These are phyloP conservation scores for Berghia stephanieae DNA, from an alignment of 1,140 invertebrate species.

Conservation along the genomic window DNA sequence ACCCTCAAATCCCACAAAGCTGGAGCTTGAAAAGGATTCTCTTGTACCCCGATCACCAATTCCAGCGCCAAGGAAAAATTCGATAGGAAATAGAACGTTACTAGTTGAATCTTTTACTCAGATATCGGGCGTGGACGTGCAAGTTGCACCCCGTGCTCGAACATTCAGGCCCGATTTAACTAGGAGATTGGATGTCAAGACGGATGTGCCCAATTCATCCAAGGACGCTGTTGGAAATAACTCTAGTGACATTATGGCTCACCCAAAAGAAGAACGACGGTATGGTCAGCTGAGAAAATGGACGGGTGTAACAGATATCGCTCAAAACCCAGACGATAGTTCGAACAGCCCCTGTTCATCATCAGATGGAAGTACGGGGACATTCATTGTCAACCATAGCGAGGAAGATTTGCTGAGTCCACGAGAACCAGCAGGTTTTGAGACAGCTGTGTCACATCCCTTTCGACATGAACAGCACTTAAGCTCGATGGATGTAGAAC, in stretches of 20 bases:
- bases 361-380: conserved; percentile 50
- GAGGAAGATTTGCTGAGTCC: conserved; percentile 40
- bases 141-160: too few species aligned
- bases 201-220: too few species aligned
- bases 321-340: conserved; percentile 22
- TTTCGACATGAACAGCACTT: too few species aligned
- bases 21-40: neutral
- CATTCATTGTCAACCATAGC: conserved; percentile 58
- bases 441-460: conserved; percentile 16
- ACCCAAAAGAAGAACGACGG: too few species aligned
- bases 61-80: neutral
- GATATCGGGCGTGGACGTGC: too few species aligned
- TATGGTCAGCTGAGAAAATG: conserved; percentile 37
- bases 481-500: too few species aligned
- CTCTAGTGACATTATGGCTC: too few species aligned
- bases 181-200: too few species aligned
- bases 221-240: too few species aligned
- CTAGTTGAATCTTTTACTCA: too few species aligned
- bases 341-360: conserved; percentile 21
- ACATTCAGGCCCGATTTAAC: too few species aligned
- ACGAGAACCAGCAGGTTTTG: neutral
- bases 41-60: neutral
- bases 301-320: conserved; percentile 32
- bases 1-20: neutral
- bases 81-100: neutral